Percentiles rank a stretch among this genome's conserved stretches.
Conservation (phyloP, 2,113 vertebrate genomes). For the Hippoglossus stenolepis region DNA sequence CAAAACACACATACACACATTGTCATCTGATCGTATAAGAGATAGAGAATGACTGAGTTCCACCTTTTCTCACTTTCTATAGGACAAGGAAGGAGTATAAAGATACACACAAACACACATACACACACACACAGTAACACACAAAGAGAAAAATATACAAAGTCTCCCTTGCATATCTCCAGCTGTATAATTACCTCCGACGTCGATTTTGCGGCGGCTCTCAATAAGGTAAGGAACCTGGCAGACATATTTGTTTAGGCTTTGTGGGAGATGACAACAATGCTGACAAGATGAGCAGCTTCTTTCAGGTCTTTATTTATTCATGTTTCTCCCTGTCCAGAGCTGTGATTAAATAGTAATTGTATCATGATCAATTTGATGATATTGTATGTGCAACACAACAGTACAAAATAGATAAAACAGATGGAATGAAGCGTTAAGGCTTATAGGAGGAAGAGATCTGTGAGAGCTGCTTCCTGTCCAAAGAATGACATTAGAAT, state of each 20-base stretch:
- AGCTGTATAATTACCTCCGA: constrained; percentile 71
- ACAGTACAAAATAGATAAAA: constrained; percentile 4
- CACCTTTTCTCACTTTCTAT: constrained; percentile 6
- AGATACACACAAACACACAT: constrained; percentile 28
- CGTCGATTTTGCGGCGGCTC: constrained; percentile 64
- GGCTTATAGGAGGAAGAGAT: background rate
- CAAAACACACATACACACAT: background rate
- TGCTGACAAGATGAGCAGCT: constrained; percentile 44
- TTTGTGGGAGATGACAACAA: constrained; percentile 71
- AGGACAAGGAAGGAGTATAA: constrained; percentile 53
- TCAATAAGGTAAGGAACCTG: constrained; percentile 46
- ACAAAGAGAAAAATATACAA: constrained; percentile 31
- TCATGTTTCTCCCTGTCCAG: constrained; percentile 53
- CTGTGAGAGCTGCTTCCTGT: background rate
- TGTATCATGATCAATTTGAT: constrained; percentile 35
- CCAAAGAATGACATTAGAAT: constrained; percentile 1
- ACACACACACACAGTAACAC: constrained; percentile 8
- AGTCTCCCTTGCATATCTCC: constrained; percentile 56
- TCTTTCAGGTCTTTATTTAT: constrained; percentile 63
- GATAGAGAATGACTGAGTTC: background rate
- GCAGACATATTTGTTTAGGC: constrained; percentile 68
- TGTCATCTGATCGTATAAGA: background rate
- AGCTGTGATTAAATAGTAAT: constrained; percentile 57
- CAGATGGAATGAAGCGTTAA: constrained; percentile 27
- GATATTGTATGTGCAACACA: constrained; percentile 11